Base-by-base conservation (phyloP, 2,888 invertebrate genomes). In the Muschampia staudingeri region DNA sequence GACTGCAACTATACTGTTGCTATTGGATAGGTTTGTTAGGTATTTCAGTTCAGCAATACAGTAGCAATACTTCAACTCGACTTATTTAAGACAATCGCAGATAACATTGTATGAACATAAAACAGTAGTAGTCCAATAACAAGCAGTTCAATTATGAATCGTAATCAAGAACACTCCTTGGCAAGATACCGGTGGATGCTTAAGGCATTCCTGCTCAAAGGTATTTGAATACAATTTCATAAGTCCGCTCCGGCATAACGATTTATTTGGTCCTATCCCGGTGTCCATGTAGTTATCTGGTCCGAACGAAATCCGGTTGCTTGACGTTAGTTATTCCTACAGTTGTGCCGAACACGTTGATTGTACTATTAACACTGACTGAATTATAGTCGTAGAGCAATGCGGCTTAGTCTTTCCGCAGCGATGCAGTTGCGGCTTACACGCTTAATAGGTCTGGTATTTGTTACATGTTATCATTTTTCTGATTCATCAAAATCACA, bases 231-330 rank as follows among this genome's bases (percentile, higher is more conserved):
- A 71, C 71, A 40, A 71, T 78, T 78, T 71, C 70, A 40, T 71
- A 78, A 78, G 52, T 78, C 70, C 9, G 71, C 71, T n/a, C 42
- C 37, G 56, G 42, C 14, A 56, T 40, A 56, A 56, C 11, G 30
- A 76, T 80, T 76, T 70, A 76, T 75, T 73, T 37, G 40, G 48
- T 40, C 44, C 75, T 67, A 80, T 69, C 48, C 48, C 65, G 75
- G 80, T 76, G 73, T 82, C 65, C 69, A 69, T 25, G 25, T 25
- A 25, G 76, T 30, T 84, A 83, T 84, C 78, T 82, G 80, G 83
- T 82, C 48, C 78, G 61, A 65, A 48, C 75, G 83, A 87, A 88
- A 88, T 91, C 92, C 90, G 90, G 91, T 90, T 89, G 86, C 79
- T 79, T 81, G 86, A 86, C 89, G 87, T 89, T 86, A 89, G 86